These are phyloP conservation scores for Tenebrosternarchus preto DNA, from an alignment of 2,113 vertebrate species.

Conservation along the genomic window DNA sequence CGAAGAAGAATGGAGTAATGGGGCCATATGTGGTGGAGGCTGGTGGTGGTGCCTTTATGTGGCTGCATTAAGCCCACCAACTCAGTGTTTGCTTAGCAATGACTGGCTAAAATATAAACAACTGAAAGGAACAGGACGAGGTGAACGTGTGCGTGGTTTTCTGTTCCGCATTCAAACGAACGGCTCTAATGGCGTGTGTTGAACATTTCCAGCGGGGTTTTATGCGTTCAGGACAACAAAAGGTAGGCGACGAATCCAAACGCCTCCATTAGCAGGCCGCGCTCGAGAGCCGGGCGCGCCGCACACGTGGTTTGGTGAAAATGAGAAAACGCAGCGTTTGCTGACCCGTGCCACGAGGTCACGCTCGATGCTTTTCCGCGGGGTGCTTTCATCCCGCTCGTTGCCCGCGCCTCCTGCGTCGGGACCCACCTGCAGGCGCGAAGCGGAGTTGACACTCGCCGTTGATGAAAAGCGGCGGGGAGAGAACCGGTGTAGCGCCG, in stretches of 20 bases:
- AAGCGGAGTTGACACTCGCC: constrained; percentile 11
- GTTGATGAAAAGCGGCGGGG: constrained; percentile 31
- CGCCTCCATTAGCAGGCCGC: neutral
- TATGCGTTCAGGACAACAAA: neutral
- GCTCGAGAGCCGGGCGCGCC: neutral
- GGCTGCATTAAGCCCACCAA: constrained; percentile 10
- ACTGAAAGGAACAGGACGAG: neutral
- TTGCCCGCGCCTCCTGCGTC: neutral
- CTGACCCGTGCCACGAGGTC: neutral
- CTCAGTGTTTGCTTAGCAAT: neutral
- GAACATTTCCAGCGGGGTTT: neutral
- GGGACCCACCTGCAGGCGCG: constrained; percentile 1
- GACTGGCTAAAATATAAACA: constrained; percentile 3
- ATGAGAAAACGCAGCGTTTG: constrained; percentile 19
- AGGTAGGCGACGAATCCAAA: neutral
- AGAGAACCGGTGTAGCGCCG: neutral
- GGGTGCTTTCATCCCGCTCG: constrained; percentile 1
- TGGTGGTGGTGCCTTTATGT: neutral
- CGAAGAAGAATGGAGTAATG: neutral
- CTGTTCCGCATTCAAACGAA: neutral
- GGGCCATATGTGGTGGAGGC: neutral
- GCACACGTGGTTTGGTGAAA: constrained; percentile 5
- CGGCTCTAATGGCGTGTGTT: neutral
- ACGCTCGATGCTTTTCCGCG: neutral
- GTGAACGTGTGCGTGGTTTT: neutral